Evolutionary conservation across 2,888 invertebrate species (phyloP).

Genomic region (Limulus polyphemus): DNA sequence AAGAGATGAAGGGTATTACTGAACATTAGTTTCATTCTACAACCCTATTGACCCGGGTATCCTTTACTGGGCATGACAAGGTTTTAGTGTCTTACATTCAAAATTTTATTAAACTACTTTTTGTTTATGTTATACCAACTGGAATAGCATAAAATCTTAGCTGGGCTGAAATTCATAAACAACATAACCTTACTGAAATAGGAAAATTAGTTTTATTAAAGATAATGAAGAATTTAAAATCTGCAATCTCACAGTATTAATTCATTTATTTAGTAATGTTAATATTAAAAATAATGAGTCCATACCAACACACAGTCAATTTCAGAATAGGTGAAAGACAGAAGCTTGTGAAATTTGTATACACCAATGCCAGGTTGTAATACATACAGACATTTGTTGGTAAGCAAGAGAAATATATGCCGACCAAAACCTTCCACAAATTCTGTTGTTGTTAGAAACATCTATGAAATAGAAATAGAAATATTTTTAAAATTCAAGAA

Average conservation of each 20-base stretch:
- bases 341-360: slow-evolving; percentile 30
- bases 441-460: too few relatives aligned
- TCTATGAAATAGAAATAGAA: too few relatives aligned
- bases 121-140: too few relatives aligned
- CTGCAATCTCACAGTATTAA: too few relatives aligned
- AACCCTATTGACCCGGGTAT: too few relatives aligned
- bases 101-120: too few relatives aligned
- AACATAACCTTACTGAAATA: slow-evolving; percentile 2
- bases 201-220: neutral
- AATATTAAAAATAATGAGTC: slow-evolving; percentile 7
- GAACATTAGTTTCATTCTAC: too few relatives aligned
- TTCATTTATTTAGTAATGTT: neutral
- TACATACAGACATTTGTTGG: slow-evolving; percentile 33
- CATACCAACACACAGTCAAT: slow-evolving; percentile 36
- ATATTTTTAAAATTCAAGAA: too few relatives aligned
- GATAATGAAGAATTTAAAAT: neutral
- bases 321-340: slow-evolving; percentile 30
- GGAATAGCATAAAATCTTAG: too few relatives aligned
- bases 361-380: slow-evolving; percentile 29
- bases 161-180: neutral
- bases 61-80: too few relatives aligned
- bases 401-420: slow-evolving; percentile 31
- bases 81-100: too few relatives aligned
- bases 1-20: too few relatives aligned
- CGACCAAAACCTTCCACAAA: neutral